Base-by-base conservation (phyloP, 2,797 vertebrate genomes). In the Botia almorhae region DNA sequence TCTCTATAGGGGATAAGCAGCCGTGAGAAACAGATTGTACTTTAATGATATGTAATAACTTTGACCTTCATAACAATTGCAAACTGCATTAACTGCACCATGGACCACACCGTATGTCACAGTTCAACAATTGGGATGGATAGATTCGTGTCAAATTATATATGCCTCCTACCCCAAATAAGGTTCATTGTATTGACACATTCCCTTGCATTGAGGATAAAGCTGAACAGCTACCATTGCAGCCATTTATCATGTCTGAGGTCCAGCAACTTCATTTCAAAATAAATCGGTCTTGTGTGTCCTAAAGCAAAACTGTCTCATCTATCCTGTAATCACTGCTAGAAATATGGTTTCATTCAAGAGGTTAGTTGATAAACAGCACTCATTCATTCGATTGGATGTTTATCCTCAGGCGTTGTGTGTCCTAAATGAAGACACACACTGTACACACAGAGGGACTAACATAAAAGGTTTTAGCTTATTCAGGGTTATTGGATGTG, bases 331-430 rank as follows among this genome's bases (percentile, higher is more conserved):
- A 29, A 73, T 74, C 78, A 46, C 70, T 67, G 21, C 33, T 74
- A 13, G 60, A 68, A 80, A 71, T 33, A 56, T 80, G 4, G 26
- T 65, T 65, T 80, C 33, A 74, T 74, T 74, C n/a, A 51, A 55
- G 3, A 56, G 58, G 50, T 78, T 78, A 61, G 48, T 79, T 53
- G 26, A 56, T 48, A 53, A 72, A 72, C 69, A 2, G 19, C 58
- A 43, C 46, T 69, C 43, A 3, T 55, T 72, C 16, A 43, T 80
- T 72, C 55, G 60, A 80, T 73, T 80, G 7, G 21, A 48, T 80
- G 61, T 80, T 73, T 73, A 48, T 65, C 69, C 50, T 48, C 60
- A 79, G 69, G 77, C 77, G 8, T 48, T 55, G 10, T 67, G 21
- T 72, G 19, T 73, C 60, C 36, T 73, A 6, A 63, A 16, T 16